Base-by-base conservation (phyloP, 2,113 vertebrate genomes). In the Onychostruthus taczanowskii region DNA sequence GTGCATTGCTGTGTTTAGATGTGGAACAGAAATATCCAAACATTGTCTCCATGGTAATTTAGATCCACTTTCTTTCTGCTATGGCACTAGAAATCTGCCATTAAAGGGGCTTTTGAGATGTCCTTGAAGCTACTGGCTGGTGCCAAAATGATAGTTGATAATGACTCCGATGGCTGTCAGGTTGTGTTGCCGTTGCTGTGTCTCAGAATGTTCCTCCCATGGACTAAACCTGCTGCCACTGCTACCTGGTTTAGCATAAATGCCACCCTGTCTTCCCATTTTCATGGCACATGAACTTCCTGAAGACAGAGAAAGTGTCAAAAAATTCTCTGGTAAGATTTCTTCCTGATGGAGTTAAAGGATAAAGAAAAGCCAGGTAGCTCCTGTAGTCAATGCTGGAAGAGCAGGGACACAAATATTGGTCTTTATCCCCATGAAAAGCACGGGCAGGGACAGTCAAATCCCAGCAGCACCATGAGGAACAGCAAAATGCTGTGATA, bases 401-500 rank as follows among this genome's bases (percentile, higher is more conserved):
- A 62, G 17, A 41, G 31, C 46, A 77, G 59, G 16, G 9, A 6
- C 55, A 77, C 26, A 61, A 46, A 46, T 33, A 4, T 2, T 1
- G 0, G 2, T 52, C 37, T 66, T 85, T 44, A 22, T 21, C 3
- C 10, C 30, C 28, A 23, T 8, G 33, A 59, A 77, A 89, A 55
- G 28, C 33, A 39, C 1, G 0, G 5, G 9, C 7, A 49, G 39
- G 26, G n/a, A 24, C 59, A 89, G 44, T 7, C 23, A 64, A 27
- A 59, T 52, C 41, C 6, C 62, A 59, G 49, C 5, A 56, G 18
- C 8, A 11, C 13, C 31, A 41, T 0, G 4, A 41, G 16, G 24
- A 76, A 2, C 15, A 56, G 44, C 3, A 41, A 72, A 85, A 67
- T 30, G 15, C 16, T 43, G 13, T 0, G 0, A 22, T 18, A 12